Percentiles rank a stretch among this genome's conserved stretches.
phyloP scores from a whole-genome alignment of 35 echinoderm and acorn worm genomes.

The Heliocidaris erythrogramma region DNA sequence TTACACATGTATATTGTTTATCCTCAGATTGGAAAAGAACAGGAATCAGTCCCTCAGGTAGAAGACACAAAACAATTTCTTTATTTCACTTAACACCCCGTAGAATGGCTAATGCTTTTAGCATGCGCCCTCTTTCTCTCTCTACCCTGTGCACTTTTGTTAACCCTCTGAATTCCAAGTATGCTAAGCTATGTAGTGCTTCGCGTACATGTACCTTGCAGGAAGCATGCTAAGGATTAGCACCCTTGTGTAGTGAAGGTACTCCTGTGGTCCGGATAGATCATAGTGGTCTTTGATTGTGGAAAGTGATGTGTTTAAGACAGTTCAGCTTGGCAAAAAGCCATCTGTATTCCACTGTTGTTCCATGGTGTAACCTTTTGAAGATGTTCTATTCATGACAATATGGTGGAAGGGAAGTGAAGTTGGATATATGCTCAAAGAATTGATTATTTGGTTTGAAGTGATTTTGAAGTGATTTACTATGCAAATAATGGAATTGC shows the following conservation, averaged over 20 bases:
- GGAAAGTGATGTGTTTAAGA: background rate
- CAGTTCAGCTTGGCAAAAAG: background rate
- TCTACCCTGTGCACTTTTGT: background rate
- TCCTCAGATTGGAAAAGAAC: conserved; percentile 9
- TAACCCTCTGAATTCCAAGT: background rate
- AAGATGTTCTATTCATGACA: background rate
- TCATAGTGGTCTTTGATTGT: background rate
- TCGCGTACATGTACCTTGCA: background rate
- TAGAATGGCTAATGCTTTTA: conserved; percentile 10
- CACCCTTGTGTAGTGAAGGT: background rate
- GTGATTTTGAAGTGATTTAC: background rate
- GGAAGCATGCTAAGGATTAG: background rate
- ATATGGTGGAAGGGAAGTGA: background rate
- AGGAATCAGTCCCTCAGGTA: background rate
- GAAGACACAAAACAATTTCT: background rate
- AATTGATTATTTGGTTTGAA: background rate
- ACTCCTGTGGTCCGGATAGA: background rate
- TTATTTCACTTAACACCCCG: background rate
- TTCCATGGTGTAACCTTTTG: background rate
- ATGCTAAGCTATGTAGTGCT: background rate
- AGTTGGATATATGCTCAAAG: background rate
- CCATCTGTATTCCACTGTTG: background rate
- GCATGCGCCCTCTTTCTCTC: background rate
- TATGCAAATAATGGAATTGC: background rate
- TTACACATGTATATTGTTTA: conserved; percentile 19